Evolutionary conservation across 2,113 vertebrate genomes (phyloP).

Genomic region (Chloroceryle aenea): DNA sequence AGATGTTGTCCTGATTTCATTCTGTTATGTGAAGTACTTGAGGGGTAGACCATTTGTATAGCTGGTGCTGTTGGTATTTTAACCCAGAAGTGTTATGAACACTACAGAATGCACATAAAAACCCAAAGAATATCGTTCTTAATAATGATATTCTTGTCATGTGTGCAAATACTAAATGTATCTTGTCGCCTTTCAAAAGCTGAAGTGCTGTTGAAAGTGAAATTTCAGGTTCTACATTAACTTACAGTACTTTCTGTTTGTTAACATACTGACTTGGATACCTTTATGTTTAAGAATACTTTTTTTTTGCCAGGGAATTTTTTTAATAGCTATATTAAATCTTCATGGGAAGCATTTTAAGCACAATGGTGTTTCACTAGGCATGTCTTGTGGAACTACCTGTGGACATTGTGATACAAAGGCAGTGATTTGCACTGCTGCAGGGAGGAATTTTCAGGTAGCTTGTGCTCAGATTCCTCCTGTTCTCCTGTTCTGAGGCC

Average conservation of each 20-base stretch:
- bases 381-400: not conserved
- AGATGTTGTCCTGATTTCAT: not conserved
- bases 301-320: not conserved
- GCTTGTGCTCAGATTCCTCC: not conserved
- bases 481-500: not conserved
- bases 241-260: not conserved
- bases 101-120: conserved; percentile 79
- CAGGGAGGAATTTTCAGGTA: not conserved
- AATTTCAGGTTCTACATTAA: conserved; percentile 81
- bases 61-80: not conserved
- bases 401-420: not conserved
- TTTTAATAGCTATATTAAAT: not conserved
- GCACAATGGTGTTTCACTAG: not conserved
- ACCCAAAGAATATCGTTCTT: conserved; percentile 82
- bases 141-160: conserved; percentile 76
- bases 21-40: not conserved
- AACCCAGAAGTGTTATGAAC: not conserved
- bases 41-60: not conserved
- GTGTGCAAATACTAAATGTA: conserved; percentile 81
- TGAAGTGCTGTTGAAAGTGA: conserved; percentile 86
- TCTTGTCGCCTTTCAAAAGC: conserved; percentile 90
- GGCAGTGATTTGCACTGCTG: not conserved
- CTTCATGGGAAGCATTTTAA: not conserved
- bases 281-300: not conserved
- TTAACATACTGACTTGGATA: not conserved